Percentiles rank a stretch among this genome's conserved stretches.
Evolutionary conservation across 2,888 invertebrate genomes (phyloP).

Genomic region (Cremastobaeus sp.): DNA sequence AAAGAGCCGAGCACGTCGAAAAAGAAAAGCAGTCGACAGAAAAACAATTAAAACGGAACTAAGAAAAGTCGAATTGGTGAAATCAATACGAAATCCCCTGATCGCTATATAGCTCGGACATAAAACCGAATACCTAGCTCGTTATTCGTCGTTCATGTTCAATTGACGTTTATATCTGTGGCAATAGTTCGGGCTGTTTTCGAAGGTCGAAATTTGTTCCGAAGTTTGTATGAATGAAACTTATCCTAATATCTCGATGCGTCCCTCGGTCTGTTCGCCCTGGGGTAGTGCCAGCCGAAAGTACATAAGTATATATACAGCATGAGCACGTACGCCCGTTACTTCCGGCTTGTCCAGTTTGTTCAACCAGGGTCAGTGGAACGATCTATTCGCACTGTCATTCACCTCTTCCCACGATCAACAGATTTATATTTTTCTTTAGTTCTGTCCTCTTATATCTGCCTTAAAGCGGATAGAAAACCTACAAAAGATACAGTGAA

Average conservation of each 20-base stretch:
- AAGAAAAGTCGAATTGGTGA: constrained; percentile 7
- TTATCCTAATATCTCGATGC: constrained; percentile 66
- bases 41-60: background rate
- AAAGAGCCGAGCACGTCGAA: no score
- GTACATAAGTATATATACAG: no score
- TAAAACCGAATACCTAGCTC: constrained; percentile 22
- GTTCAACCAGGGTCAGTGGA: constrained; percentile 67
- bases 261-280: constrained; percentile 58
- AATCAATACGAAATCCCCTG: constrained; percentile 28
- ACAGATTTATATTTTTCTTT: constrained; percentile 20
- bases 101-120: constrained; percentile 12
- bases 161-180: constrained; percentile 57
- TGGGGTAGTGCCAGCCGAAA: constrained; percentile 61
- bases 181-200: constrained; percentile 55
- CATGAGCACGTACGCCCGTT: constrained; percentile 61
- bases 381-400: constrained; percentile 64
- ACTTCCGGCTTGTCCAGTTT: constrained; percentile 61
- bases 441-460: no score
- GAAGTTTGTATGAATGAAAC: constrained; percentile 72
- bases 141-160: constrained; percentile 45
- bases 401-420: constrained; percentile 29
- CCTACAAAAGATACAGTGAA: no score
- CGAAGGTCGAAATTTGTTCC: constrained; percentile 71
- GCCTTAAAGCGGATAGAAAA: no score
- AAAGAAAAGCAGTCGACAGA: no score